Evolutionary conservation across 2,888 invertebrate genomes (phyloP), one percentile per base, ranked within the genome.

Genomic region (Clivina fossor): DNA sequence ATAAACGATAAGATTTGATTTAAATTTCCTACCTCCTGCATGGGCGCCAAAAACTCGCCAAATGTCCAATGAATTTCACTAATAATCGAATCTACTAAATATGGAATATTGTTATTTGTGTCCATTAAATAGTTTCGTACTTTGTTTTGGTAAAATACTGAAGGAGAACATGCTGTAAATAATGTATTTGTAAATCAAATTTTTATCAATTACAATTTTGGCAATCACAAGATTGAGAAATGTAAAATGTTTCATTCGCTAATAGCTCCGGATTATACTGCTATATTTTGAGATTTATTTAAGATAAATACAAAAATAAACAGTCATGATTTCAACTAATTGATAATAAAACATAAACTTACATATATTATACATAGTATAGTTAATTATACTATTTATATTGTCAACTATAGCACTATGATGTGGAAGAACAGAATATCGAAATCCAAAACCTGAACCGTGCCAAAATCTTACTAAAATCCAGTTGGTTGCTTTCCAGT

Each of bases 61-160:
- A 91, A 91, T 0, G 90, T 87, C 91, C 91, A 91, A 73, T 92
- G 91, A 3, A 91, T 76, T 65, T 91, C 90, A 67, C 86, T 89
- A 4, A 92, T 76, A 18, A 92, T 75, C 0, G 88, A 89, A 71
- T 90, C 89, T 8, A 92, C 74, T 67, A 86, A 89, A 0, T 80
- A 74, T 0, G 84, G 55, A 33, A 55, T 40, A 13, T 11, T 13
- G 11, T 37, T 19, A 13, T 15, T 47, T n/a, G 15, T 30, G 32
- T 55, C 72, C 0, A 75, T 61, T 24, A 92, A 68, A 46, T 83
- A 80, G 8, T 82, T 78, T 30, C 78, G 79, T 33, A 91, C 79
- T 1, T 88, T 76, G 20, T 75, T 69, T 71, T 88, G 86, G 61
- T 83, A 83, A 9, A 83, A 76, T 46, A 73, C 71, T 0, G 88